These are phyloP conservation scores for Cavia porcellus DNA, from an alignment of 2,113 vertebrate species.

Conservation along the genomic window DNA sequence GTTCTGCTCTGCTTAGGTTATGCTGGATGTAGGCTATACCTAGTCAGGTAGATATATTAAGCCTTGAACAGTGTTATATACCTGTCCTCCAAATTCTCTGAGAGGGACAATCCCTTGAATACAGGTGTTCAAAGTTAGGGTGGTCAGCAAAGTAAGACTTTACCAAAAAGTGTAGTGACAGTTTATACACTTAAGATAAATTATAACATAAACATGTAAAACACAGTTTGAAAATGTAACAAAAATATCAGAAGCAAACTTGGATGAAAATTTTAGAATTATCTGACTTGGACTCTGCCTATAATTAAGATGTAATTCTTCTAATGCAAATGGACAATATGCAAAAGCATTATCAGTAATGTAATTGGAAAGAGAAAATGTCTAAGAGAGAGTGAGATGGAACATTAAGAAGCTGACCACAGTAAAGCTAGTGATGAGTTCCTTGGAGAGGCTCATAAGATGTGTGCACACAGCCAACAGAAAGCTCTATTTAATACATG, in stretches of 20 bases:
- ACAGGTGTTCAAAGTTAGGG: background rate
- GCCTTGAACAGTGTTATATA: no score
- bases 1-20: background rate
- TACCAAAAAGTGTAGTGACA: background rate
- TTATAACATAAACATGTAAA: background rate
- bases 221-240: background rate
- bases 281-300: background rate
- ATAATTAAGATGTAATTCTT: background rate
- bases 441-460: background rate
- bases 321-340: background rate
- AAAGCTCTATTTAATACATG: background rate
- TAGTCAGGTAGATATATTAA: no score
- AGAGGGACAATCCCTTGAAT: background rate
- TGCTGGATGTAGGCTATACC: background rate
- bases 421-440: no score
- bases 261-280: background rate
- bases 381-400: background rate
- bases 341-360: background rate
- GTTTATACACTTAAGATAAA: background rate
- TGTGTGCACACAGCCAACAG: background rate
- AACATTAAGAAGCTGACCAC: background rate
- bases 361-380: background rate
- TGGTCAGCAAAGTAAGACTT: background rate
- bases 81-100: background rate
- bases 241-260: background rate